Conservation (phyloP, 2,113 vertebrate genomes). For the Electrona antarctica region DNA sequence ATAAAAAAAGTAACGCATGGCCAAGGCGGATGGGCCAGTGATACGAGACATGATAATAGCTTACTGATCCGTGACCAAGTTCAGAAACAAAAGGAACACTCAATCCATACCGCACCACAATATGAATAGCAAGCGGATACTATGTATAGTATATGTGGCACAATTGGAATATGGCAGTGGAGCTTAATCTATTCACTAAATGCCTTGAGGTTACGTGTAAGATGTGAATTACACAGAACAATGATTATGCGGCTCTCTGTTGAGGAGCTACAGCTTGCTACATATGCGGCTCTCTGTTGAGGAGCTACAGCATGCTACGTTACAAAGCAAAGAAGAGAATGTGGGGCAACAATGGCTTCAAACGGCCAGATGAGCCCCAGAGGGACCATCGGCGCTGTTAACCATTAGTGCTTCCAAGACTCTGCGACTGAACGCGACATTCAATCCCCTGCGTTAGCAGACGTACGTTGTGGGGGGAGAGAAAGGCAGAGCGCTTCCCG, state of each 20-base stretch:
- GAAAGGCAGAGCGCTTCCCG: constrained; percentile 20
- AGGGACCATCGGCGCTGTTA: neutral
- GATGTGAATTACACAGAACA: constrained; percentile 34
- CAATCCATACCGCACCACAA: neutral
- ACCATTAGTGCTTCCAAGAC: neutral
- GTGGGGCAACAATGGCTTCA: no score
- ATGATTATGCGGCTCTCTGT: constrained; percentile 3
- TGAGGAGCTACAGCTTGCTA: neutral
- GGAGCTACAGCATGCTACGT: neutral
- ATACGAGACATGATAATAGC: constrained; percentile 26
- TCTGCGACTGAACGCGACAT: constrained; percentile 7
- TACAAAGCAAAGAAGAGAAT: neutral
- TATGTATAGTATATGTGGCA: neutral
- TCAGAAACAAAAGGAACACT: constrained; percentile 25
- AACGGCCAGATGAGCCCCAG: neutral
- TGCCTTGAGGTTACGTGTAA: constrained; percentile 12
- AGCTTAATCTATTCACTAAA: neutral
- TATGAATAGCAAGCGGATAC: constrained; percentile 17
- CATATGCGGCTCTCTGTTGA: constrained; percentile 1
- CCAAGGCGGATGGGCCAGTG: constrained; percentile 12
- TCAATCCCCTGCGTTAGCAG: constrained; percentile 10
- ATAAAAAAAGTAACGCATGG: neutral
- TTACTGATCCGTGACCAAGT: constrained; percentile 27
- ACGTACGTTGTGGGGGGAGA: neutral
- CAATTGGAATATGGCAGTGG: no score